Conservation (phyloP, 2,888 invertebrate species). For the Eumerus sabulonum region DNA sequence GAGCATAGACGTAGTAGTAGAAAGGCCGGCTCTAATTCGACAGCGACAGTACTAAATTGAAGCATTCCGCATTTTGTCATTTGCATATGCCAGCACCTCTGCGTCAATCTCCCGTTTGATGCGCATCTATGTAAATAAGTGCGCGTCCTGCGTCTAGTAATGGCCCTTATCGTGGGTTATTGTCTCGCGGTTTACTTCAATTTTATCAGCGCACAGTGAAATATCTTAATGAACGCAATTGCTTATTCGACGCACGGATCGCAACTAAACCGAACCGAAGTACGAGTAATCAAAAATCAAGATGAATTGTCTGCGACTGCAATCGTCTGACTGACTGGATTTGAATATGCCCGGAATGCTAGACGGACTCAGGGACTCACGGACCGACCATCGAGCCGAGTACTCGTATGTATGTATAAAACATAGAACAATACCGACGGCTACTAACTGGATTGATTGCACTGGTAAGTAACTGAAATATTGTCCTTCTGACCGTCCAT, state of each 20-base stretch:
- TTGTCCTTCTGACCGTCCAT: neutral
- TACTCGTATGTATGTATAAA: no score
- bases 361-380: no score
- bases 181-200: constrained; percentile 59
- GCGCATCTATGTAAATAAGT: constrained; percentile 42
- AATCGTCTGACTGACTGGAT: neutral
- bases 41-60: constrained; percentile 45
- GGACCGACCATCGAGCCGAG: constrained; percentile 40
- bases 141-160: constrained; percentile 19
- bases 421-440: constrained; percentile 46
- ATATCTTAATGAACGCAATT: constrained; percentile 67
- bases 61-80: constrained; percentile 34
- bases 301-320: constrained; percentile 49
- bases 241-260: constrained; percentile 64
- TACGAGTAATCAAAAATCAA: constrained; percentile 62
- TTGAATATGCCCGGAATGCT: constrained; percentile 33
- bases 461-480: constrained; percentile 42
- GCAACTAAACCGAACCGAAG: constrained; percentile 28
- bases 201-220: constrained; percentile 60
- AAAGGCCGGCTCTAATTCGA: constrained; percentile 38
- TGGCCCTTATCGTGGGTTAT: constrained; percentile 55
- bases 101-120: constrained; percentile 64
- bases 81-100: constrained; percentile 50
- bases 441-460: constrained; percentile 26
- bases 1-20: constrained; percentile 19